Percentiles rank a stretch among this genome's conserved stretches.
These are phyloP conservation scores for Notothenia rossii DNA, from an alignment of 2,113 vertebrate genomes.

Conservation along the genomic window DNA sequence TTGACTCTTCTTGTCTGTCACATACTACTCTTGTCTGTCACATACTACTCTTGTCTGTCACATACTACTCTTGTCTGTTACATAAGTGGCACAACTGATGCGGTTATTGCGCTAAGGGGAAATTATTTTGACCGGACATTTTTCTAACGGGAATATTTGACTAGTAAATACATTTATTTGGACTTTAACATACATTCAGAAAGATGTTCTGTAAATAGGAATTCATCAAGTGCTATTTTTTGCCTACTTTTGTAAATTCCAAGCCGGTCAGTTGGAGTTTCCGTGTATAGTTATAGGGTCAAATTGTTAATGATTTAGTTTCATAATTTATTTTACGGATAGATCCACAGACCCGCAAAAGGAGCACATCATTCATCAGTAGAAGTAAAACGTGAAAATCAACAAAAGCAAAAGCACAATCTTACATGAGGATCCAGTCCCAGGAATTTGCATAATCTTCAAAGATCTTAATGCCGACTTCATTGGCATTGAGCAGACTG, in stretches of 20 bases:
- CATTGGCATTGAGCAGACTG: constrained; percentile 89
- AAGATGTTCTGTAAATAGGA: background rate
- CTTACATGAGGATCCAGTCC: constrained; percentile 98
- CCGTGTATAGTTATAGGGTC: background rate
- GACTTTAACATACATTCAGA: background rate
- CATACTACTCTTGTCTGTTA: too few relatives aligned
- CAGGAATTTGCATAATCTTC: constrained; percentile 95
- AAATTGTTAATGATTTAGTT: background rate
- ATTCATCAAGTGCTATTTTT: background rate
- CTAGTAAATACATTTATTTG: background rate
- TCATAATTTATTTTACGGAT: background rate
- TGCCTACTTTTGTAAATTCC: background rate
- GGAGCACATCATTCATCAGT: background rate
- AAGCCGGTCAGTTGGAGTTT: background rate
- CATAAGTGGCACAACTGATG: too few relatives aligned
- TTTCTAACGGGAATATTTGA: background rate
- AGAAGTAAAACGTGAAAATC: background rate
- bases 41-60: too few relatives aligned
- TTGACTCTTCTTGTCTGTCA: too few relatives aligned
- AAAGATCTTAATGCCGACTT: constrained; percentile 91
- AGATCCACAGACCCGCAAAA: background rate
- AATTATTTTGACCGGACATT: too few relatives aligned
- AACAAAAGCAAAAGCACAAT: background rate
- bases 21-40: too few relatives aligned
- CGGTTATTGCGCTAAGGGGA: too few relatives aligned